These are phyloP conservation scores for Batillaria attramentaria DNA, from an alignment of 1,140 invertebrate genomes.

Conservation along the genomic window DNA sequence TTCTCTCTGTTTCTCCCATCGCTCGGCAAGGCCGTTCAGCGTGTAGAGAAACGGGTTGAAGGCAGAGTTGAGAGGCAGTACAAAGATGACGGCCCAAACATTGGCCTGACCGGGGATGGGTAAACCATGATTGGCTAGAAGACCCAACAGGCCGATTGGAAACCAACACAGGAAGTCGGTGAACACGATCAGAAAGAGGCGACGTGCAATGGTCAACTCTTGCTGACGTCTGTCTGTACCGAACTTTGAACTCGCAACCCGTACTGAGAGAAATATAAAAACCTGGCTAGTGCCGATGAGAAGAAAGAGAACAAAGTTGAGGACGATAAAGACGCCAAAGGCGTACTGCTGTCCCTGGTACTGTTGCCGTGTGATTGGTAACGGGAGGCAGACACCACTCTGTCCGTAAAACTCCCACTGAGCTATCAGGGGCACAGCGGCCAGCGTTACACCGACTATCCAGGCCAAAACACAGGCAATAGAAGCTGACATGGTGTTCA, in stretches of 20 bases:
- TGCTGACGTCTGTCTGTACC: neutral
- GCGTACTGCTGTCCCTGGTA: constrained; percentile 42
- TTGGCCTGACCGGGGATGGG: constrained; percentile 45
- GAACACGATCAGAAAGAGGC: constrained; percentile 35
- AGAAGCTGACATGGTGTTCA: constrained; percentile 29
- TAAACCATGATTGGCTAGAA: constrained; percentile 38
- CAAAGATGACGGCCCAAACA: constrained; percentile 45
- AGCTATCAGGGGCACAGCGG: constrained; percentile 18
- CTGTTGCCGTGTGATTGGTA: constrained; percentile 40
- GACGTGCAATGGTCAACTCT: constrained; percentile 40
- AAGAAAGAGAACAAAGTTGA: constrained; percentile 45
- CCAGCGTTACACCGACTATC: constrained; percentile 34
- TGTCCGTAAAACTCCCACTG: constrained; percentile 44
- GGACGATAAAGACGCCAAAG: constrained; percentile 42
- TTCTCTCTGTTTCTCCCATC: neutral
- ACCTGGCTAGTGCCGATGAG: constrained; percentile 42
- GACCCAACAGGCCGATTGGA: constrained; percentile 26
- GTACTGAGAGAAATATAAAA: constrained; percentile 38
- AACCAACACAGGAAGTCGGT: constrained; percentile 41
- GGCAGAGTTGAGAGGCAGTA: constrained; percentile 48
- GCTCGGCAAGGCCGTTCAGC: constrained; percentile 8
- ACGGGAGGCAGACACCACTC: constrained; percentile 44
- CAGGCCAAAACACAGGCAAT: constrained; percentile 22
- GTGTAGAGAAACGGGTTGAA: constrained; percentile 55
- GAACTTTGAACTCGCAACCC: neutral